Evolutionary conservation across 2,888 invertebrate species (phyloP), one percentile per base, ranked within the genome.

Genomic region (Apamea monoglypha): DNA sequence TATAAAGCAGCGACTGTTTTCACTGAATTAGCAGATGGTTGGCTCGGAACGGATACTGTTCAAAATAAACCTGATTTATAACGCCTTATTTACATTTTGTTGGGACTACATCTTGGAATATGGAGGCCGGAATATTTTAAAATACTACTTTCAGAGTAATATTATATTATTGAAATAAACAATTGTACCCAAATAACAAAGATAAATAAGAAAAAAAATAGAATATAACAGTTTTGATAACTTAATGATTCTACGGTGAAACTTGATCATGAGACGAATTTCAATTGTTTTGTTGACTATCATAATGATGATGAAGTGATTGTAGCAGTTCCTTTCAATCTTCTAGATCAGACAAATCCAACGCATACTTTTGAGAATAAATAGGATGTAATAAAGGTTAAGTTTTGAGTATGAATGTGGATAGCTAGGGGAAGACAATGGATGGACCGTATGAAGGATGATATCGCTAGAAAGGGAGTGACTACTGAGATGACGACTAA

Each of bases 1-100:
- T 89, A 85, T 88, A 90, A 87, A 87, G 79, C 83, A 78, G 84
- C 80, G 83, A 89, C 87, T 90, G 92, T 91, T 92, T 93, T 90
- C 90, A 92, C 91, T 91, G 92, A 92, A 94, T 94, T 94, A 95
- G 92, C 95, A 95, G 95, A 95, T 95, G 95, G 93, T 92, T 79
- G 86, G 78, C 83, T 80, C 73, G 64, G 68, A 80, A 76, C 83
- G 88, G 88, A 86, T 84, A 90, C 91, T 86, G 90, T 91, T 91
- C 89, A 88, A 87, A 87, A 86, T 90, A 89, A 92, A 91, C 88
- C 87, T 91, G 92, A 95, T 94, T 95, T 95, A 95, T 94, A 85
- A 74, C 74, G 32, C 80, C 90, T 90, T 93, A 94, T 94, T 94
- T 94, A 84, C 88, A 87, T 88, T 87, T 90, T 80, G 87, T 84